Percentiles rank a stretch among this genome's conserved stretches.
These are phyloP conservation scores for Lamprotornis superbus DNA, from an alignment of 2,113 vertebrate genomes.

Conservation along the genomic window DNA sequence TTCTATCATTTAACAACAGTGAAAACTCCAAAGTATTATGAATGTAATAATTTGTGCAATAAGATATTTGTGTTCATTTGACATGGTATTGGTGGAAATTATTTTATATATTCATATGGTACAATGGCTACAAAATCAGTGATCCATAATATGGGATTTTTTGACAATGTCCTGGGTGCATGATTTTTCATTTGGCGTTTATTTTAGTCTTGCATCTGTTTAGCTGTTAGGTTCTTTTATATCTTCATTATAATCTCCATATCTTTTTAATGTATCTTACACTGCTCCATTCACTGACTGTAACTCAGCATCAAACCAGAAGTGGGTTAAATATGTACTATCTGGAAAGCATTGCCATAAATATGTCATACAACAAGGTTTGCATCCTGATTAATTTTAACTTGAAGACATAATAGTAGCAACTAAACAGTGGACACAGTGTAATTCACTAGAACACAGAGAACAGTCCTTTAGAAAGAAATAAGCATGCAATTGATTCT, in stretches of 20 bases:
- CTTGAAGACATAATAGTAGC: neutral
- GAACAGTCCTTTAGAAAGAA: neutral
- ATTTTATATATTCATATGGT: neutral
- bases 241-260: neutral
- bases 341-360: neutral
- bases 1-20: neutral
- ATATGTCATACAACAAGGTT: neutral
- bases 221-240: neutral
- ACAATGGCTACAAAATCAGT: slow-evolving; percentile 4
- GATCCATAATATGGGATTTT: neutral
- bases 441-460: fast-evolving
- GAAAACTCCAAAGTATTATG: neutral
- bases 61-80: neutral
- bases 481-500: neutral
- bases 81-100: neutral
- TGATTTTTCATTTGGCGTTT: slow-evolving; percentile 43
- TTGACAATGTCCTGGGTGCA: neutral
- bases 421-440: neutral
- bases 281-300: neutral
- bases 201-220: neutral
- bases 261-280: neutral
- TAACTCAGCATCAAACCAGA: neutral
- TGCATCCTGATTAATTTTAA: neutral
- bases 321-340: neutral
- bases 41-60: neutral